phyloP scores from a whole-genome alignment of 2,113 vertebrate genomes.

The Colaptes auratus region DNA sequence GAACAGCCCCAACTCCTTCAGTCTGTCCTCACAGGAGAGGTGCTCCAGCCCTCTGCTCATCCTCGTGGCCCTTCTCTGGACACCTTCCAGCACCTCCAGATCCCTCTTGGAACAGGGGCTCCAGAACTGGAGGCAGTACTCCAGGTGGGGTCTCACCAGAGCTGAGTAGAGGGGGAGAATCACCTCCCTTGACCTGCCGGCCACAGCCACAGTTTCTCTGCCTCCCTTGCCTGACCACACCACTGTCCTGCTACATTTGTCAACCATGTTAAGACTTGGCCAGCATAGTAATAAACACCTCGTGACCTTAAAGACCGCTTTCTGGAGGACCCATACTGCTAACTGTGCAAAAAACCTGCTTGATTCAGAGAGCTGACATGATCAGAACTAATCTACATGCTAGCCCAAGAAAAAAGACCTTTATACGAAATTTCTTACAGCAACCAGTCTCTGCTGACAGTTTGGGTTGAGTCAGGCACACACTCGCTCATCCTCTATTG shows the following conservation, averaged over 20 bases:
- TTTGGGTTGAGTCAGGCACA: not conserved
- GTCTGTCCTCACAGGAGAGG: too few species aligned
- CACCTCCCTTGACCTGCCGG: too few species aligned
- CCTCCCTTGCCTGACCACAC: not conserved
- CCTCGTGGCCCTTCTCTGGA: too few species aligned
- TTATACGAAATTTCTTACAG: not conserved
- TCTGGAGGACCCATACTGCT: fast-evolving
- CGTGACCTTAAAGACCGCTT: not conserved
- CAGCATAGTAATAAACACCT: not conserved
- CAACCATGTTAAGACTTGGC: not conserved
- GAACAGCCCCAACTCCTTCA: too few species aligned
- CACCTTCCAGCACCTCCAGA: too few species aligned
- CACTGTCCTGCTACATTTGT: not conserved
- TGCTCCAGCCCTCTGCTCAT: too few species aligned
- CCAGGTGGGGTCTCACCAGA: too few species aligned
- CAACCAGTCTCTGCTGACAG: not conserved
- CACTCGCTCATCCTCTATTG: not conserved
- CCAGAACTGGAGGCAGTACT: too few species aligned
- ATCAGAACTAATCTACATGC: not conserved
- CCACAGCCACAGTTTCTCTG: not conserved
- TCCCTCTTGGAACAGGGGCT: too few species aligned
- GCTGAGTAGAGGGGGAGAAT: too few species aligned
- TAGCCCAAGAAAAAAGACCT: not conserved
- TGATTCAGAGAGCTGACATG: not conserved
- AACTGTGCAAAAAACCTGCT: not conserved